Evolutionary conservation across 2,797 vertebrate genomes (phyloP).

Genomic region (Darevskia mixta): DNA sequence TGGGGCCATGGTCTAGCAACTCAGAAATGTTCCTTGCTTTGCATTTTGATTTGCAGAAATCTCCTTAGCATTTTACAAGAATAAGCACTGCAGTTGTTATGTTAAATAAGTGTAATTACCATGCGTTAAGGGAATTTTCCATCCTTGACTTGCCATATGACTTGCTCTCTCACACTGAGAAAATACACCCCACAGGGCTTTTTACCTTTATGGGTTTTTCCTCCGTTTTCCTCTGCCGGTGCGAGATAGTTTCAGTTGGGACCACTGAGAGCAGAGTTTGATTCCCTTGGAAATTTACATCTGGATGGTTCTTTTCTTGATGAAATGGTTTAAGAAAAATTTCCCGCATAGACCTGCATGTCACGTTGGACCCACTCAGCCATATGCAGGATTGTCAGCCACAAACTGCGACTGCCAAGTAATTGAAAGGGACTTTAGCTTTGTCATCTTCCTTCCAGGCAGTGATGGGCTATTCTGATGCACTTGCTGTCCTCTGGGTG

Average conservation of each 20-base stretch:
- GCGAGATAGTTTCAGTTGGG: constrained; percentile 55
- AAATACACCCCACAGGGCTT: constrained; percentile 48
- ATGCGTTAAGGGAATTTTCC: constrained; percentile 11
- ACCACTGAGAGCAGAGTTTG: constrained; percentile 62
- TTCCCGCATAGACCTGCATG: not conserved
- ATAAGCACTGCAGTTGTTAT: not conserved
- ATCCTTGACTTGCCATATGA: constrained; percentile 18
- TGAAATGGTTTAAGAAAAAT: constrained; percentile 11
- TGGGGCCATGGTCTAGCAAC: not conserved
- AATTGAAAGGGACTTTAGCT: not conserved
- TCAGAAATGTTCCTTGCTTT: constrained; percentile 4
- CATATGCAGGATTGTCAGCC: no score
- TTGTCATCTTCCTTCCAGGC: not conserved
- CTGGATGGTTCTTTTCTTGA: constrained; percentile 49
- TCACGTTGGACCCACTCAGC: not conserved
- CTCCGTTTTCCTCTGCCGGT: constrained; percentile 45
- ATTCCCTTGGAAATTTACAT: constrained; percentile 58
- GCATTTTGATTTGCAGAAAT: constrained; percentile 47
- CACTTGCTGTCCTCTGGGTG: not conserved
- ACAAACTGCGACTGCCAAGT: not conserved
- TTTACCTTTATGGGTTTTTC: constrained; percentile 64
- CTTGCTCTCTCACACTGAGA: constrained; percentile 56
- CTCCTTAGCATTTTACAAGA: constrained; percentile 23
- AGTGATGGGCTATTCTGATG: not conserved
- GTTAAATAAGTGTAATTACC: constrained; percentile 52